phyloP scores from a whole-genome alignment of 2,797 vertebrate species.

The Urocyon cinereoargenteus region DNA sequence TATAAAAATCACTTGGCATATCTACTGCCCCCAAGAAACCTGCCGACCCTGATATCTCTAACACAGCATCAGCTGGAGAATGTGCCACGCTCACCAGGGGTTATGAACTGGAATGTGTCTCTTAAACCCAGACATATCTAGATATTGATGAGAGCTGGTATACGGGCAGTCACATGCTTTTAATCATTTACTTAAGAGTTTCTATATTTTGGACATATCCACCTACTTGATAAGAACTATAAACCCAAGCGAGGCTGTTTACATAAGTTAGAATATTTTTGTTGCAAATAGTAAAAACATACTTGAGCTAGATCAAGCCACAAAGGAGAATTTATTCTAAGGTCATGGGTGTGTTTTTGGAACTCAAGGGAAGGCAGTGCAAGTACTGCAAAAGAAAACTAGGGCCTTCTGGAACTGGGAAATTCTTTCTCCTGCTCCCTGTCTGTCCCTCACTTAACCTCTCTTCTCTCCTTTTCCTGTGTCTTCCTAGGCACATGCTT shows the following conservation, averaged over 20 bases:
- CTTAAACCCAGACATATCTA: neutral
- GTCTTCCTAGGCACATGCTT: neutral
- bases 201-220: neutral
- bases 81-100: neutral
- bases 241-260: neutral
- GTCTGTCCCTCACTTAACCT: fast-evolving
- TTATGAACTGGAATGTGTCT: neutral
- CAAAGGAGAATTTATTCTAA: neutral
- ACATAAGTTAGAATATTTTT: neutral
- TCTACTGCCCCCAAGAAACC: neutral
- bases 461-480: neutral
- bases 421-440: neutral
- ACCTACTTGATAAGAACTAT: neutral
- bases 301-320: neutral
- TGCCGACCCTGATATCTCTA: neutral
- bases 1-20: slow-evolving; percentile 23
- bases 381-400: neutral
- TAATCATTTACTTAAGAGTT: neutral
- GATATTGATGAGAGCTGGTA: neutral
- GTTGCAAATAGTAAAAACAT: neutral
- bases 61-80: neutral
- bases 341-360: neutral
- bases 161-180: neutral
- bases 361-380: neutral
- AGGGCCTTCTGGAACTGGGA: neutral